Base-by-base conservation (phyloP, 1,140 invertebrate species). In the Ips typographus region DNA sequence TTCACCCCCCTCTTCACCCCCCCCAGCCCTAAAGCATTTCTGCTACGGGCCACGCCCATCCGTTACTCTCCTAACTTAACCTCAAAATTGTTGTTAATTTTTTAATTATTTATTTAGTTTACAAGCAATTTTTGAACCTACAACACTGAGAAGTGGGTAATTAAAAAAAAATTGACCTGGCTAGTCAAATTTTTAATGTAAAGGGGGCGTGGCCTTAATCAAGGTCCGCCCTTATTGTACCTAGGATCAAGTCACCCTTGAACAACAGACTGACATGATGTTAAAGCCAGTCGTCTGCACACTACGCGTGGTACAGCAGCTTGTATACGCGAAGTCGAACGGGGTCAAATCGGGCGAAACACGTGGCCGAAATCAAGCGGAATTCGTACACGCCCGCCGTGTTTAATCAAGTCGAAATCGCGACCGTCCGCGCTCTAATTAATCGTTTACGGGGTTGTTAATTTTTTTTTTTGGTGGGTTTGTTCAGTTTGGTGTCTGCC, bases 231-330 rank as follows among this genome's bases (percentile, higher is more conserved):
- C 71, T 71, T 57, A 70, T 22, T 71, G 73, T 74, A 77, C 73
- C 76, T 72, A 72, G 73, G 76, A 78, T 77, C 74, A 78, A 78
- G 75, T 79, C 78, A 78, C 76, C 78, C 77, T 77, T 79, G 76
- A 76, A 79, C 78, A 71, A 71, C 70, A 71, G 77, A 77, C 71
- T 79, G 78, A 77, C 77, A 74, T 76, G 74, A 74, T 67, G 77
- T 71, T 76, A 73, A 76, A 77, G 78, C 77, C 78, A 78, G 77
- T 79, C 76, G 74, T 78, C 71, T 76, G 74, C 71, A 69, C 74
- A 72, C 78, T 77, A 73, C 77, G 78, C 73, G 77, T 77, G 76
- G 77, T 75, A 65, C 65, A 78, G 74, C 73, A 77, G 75, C 74
- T 69, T 72, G 22, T 22, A 22, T 22, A 22, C 22, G 22, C 22